A percentile compares a stretch with the other conserved stretches of the same genome.
phyloP scores from a whole-genome alignment of 2,888 invertebrate genomes.

The Nipponacmea schrenckii region DNA sequence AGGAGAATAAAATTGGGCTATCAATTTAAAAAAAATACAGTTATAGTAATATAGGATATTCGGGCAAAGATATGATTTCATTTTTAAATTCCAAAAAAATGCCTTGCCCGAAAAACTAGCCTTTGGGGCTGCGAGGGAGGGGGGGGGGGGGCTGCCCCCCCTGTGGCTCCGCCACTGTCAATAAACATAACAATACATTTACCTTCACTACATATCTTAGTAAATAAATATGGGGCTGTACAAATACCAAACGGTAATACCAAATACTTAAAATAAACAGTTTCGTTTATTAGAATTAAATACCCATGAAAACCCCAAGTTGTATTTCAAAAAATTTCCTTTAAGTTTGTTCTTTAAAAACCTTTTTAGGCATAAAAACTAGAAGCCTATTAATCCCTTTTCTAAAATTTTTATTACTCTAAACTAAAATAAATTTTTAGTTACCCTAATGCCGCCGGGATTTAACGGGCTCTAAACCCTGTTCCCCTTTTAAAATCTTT shows the following conservation, averaged over 20 bases:
- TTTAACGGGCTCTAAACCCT: constrained; percentile 18
- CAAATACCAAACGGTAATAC: constrained; percentile 28
- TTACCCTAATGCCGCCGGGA: constrained; percentile 29
- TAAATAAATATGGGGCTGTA: too few relatives aligned
- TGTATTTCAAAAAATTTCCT: constrained; percentile 16
- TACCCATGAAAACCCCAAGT: constrained; percentile 18
- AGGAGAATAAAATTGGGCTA: too few relatives aligned
- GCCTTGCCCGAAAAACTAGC: too few relatives aligned
- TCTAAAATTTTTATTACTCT: constrained; percentile 21
- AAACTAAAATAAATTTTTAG: constrained; percentile 25
- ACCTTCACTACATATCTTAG: too few relatives aligned
- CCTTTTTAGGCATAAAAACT: neutral
- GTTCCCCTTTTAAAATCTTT: constrained; percentile 24
- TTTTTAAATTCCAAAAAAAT: too few relatives aligned
- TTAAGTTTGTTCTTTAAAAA: constrained; percentile 18
- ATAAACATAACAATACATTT: too few relatives aligned
- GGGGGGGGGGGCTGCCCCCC: too few relatives aligned
- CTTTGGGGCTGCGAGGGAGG: too few relatives aligned
- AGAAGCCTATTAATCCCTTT: constrained; percentile 23
- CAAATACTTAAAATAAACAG: constrained; percentile 19
- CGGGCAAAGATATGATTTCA: too few relatives aligned
- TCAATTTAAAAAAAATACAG: too few relatives aligned
- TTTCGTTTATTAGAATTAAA: neutral
- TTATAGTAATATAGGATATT: too few relatives aligned
- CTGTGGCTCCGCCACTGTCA: too few relatives aligned